These are phyloP conservation scores for Kryptopterus vitreolus DNA, from an alignment of 2,797 vertebrate genomes.

Conservation along the genomic window DNA sequence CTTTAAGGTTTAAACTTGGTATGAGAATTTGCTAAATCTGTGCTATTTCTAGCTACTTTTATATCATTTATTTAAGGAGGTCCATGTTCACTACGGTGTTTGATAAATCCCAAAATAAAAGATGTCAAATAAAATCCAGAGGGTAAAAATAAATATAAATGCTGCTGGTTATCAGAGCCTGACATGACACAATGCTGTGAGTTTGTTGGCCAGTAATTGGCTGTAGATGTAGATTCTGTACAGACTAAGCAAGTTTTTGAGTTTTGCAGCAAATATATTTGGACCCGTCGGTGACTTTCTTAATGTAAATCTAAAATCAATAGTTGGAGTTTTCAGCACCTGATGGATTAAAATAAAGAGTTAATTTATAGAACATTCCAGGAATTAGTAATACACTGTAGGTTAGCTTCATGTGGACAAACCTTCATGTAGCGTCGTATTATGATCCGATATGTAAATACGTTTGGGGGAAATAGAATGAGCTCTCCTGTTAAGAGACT, in stretches of 20 bases:
- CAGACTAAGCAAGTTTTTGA: neutral
- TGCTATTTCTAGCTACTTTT: neutral
- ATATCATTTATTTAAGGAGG: too few relatives aligned
- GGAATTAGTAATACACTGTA: neutral
- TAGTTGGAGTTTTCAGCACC: neutral
- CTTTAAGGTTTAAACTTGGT: neutral
- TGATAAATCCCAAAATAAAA: neutral
- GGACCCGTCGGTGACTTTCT: neutral
- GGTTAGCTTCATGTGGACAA: neutral
- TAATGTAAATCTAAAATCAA: too few relatives aligned
- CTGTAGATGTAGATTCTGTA: neutral
- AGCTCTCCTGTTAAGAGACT: neutral
- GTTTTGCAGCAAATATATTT: neutral
- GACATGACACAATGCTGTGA: neutral
- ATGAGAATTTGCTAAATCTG: neutral
- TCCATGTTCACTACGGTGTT: neutral
- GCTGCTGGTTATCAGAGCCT: neutral
- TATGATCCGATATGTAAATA: too few relatives aligned
- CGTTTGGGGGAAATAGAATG: neutral
- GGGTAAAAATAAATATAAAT: neutral
- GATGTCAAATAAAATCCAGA: neutral
- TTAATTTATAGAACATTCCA: neutral
- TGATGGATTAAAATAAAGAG: neutral
- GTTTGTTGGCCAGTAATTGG: neutral
- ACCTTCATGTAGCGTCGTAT: neutral